phyloP scores from a whole-genome alignment of 2,113 vertebrate genomes.

The Castor canadensis region DNA sequence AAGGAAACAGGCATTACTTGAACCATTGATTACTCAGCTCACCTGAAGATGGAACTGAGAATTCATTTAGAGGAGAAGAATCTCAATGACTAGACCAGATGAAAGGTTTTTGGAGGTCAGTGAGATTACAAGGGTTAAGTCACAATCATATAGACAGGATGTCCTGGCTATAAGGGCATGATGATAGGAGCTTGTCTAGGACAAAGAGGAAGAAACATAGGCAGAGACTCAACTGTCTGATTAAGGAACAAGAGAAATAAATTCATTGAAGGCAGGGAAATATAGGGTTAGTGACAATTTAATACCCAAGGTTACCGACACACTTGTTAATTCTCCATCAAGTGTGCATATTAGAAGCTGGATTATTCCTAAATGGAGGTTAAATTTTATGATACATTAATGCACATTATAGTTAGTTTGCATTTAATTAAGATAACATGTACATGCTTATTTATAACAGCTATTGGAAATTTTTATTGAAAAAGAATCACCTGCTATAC shows the following conservation, averaged over 20 bases:
- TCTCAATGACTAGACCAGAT: neutral
- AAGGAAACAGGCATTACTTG: slow-evolving; percentile 12
- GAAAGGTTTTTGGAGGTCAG: neutral
- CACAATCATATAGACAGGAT: neutral
- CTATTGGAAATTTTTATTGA: neutral
- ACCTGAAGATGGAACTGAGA: neutral
- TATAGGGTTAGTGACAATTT: neutral
- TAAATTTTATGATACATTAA: slow-evolving; percentile 37
- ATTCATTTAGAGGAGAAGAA: neutral
- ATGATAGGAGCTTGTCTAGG: neutral
- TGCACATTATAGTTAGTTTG: neutral
- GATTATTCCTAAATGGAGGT: neutral
- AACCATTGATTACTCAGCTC: neutral
- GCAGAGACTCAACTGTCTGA: neutral
- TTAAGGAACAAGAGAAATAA: neutral
- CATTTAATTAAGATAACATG: slow-evolving; percentile 1
- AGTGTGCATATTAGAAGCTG: neutral
- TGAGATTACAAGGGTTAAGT: neutral
- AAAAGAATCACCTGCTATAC: neutral
- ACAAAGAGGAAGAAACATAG: neutral
- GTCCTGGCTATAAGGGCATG: neutral
- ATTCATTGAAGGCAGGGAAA: slow-evolving; percentile 6
- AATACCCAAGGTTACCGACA: neutral
- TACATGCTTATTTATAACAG: neutral
- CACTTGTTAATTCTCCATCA: neutral